Conservation (phyloP, 2,888 invertebrate species). For the Atherix ibis region DNA sequence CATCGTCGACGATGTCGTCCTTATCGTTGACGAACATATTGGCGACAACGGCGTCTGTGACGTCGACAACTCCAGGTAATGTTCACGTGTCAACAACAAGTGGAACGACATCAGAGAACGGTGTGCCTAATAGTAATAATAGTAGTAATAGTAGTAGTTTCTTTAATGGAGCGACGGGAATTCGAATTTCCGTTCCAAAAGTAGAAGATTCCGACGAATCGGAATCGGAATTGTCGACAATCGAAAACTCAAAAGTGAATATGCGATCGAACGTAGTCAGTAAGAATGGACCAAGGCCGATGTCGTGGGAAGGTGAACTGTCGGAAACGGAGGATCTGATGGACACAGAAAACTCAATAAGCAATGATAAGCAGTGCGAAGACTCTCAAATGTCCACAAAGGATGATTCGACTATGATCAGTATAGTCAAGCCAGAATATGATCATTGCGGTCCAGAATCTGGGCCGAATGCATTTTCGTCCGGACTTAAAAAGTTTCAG, state of each 20-base stretch:
- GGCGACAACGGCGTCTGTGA: too few species aligned
- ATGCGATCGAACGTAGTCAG: slow-evolving; percentile 33
- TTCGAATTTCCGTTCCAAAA: slow-evolving; percentile 22
- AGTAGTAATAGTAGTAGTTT: slow-evolving; percentile 12
- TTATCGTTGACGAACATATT: slow-evolving; percentile 14
- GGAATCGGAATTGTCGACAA: slow-evolving; percentile 29
- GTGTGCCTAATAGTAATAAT: slow-evolving; percentile 13
- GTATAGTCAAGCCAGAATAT: slow-evolving; percentile 9
- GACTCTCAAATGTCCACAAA: slow-evolving; percentile 11
- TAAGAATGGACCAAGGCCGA: slow-evolving; percentile 50
- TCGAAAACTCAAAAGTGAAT: slow-evolving; percentile 36
- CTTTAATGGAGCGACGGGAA: slow-evolving; percentile 16
- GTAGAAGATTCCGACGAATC: slow-evolving; percentile 27
- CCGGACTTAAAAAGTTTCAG: slow-evolving; percentile 10
- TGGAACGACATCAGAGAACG: slow-evolving; percentile 19
- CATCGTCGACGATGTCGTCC: too few species aligned
- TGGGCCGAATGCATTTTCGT: slow-evolving; percentile 7
- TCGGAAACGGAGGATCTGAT: slow-evolving; percentile 64
- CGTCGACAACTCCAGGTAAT: slow-evolving; percentile 15
- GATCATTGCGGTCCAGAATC: slow-evolving; percentile 9
- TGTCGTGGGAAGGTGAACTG: slow-evolving; percentile 91
- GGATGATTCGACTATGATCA: slow-evolving; percentile 5
- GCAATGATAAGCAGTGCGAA: slow-evolving; percentile 10
- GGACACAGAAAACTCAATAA: slow-evolving; percentile 26
- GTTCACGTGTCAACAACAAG: slow-evolving; percentile 1